Base-by-base conservation (phyloP, 2,888 invertebrate species). In the Monoplex corrugatus region DNA sequence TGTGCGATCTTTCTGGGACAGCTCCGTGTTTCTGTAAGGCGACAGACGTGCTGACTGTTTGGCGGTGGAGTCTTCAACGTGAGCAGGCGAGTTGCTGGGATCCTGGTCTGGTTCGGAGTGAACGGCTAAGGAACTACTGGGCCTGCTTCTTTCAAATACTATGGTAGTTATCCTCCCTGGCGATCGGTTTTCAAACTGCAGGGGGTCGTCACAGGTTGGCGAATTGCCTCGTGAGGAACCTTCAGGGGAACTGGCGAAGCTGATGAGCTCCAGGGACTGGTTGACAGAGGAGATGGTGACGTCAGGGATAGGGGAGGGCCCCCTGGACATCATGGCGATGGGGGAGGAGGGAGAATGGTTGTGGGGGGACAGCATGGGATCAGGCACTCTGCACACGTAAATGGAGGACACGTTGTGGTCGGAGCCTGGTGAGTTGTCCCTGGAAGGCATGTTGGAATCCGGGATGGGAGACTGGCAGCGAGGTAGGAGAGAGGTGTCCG, bases 221-320 rank as follows among this genome's bases (percentile, higher is more conserved):
- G 78, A 78, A n/a, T 23, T 78, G 38, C 40, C 78, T 2, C 40
- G 78, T 78, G 78, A 78, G 40, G 78, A 78, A 23, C 78, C 78
- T 40, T 78, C 78, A 19, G 78, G 78, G 23, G 78, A 78, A 78
- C 78, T 78, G 23, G 78, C 78, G 78, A 78, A 78, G 78, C 78
- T 78, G 78, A 78, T 40, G 40, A 78, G 40, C n/a, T 78, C 78
- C 78, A 78, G 78, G 6, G 78, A 78, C 78, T 78, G 78, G 40
- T 78, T 78, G 19, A 78, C 78, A 38, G 78, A 78, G 40, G 78
- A 78, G 40, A 83, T 45, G 35, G 83, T 83, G 83, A 83, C 83
- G 35, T 50, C 50, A 16, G 83, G 83, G 45, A 83, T 83, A 2
- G 83, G 83, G 8, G 83, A 83, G 3, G 45, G 50, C 16, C 32